These are phyloP conservation scores for Acanthosepion esculentum DNA, from an alignment of 2,888 invertebrate genomes.

Conservation along the genomic window DNA sequence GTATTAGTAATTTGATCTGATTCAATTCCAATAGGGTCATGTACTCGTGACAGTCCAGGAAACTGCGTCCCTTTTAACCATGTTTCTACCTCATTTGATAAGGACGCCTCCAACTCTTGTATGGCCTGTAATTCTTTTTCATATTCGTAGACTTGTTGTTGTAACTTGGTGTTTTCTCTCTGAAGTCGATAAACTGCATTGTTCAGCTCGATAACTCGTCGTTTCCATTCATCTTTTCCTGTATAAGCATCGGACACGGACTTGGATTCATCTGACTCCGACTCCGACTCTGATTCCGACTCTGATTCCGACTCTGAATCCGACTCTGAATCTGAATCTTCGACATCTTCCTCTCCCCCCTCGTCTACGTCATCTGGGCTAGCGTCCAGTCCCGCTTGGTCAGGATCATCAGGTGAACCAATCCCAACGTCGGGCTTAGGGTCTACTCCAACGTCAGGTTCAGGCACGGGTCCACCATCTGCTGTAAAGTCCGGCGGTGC, in stretches of 20 bases:
- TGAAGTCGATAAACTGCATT: neutral
- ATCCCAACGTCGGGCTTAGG: neutral
- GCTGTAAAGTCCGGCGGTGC: neutral
- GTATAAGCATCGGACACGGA: neutral
- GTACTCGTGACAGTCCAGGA: conserved; percentile 37
- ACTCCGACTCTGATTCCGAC: neutral
- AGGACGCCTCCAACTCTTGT: neutral
- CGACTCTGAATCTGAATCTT: too few relatives aligned
- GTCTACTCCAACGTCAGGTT: neutral
- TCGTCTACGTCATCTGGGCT: too few relatives aligned
- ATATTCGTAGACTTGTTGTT: neutral
- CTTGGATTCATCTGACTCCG: neutral
- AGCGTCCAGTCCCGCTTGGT: too few relatives aligned
- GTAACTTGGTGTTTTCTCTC: neutral
- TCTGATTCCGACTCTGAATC: neutral
- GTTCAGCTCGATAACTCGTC: neutral
- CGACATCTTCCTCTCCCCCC: too few relatives aligned
- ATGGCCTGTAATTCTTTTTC: neutral
- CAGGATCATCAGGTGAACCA: too few relatives aligned
- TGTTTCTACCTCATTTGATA: conserved; percentile 18
- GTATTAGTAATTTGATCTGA: neutral
- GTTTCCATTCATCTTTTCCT: neutral
- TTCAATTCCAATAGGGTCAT: neutral
- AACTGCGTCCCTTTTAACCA: neutral
- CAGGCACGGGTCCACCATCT: neutral